These are phyloP conservation scores for Taeniopygia guttata DNA, from an alignment of 2,797 vertebrate species.

Conservation along the genomic window DNA sequence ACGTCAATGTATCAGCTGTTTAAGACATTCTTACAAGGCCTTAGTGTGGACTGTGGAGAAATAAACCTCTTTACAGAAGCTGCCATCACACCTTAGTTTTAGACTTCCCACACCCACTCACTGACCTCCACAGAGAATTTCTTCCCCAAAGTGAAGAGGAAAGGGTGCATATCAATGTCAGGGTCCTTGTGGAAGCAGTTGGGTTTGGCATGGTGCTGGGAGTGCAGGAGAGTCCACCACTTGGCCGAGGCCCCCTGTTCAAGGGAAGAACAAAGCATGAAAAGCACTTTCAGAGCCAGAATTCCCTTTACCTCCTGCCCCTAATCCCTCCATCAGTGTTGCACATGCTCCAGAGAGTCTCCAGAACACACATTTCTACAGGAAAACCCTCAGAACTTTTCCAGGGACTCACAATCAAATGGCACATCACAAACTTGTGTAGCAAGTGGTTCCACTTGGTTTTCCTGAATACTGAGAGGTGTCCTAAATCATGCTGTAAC, in stretches of 20 bases:
- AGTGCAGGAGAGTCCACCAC: slow-evolving; percentile 82
- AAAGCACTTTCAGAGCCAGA: background rate
- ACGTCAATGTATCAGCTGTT: background rate
- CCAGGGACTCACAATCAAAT: slow-evolving; percentile 71
- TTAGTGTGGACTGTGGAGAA: background rate
- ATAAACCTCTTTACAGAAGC: background rate
- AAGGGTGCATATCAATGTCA: slow-evolving; percentile 78
- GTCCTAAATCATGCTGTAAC: slow-evolving; percentile 79
- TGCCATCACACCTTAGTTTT: background rate
- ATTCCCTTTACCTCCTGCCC: background rate
- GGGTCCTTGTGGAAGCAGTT: slow-evolving; percentile 81
- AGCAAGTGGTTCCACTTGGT: slow-evolving; percentile 60
- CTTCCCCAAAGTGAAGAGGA: slow-evolving; percentile 78
- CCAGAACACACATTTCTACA: rapidly evolving
- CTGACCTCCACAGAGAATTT: slow-evolving; percentile 78
- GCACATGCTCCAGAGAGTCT: background rate
- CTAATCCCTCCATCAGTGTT: background rate
- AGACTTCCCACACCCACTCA: background rate
- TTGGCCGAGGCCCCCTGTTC: slow-evolving; percentile 76
- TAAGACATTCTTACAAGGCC: background rate
- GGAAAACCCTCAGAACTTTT: background rate
- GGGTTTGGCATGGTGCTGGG: slow-evolving; percentile 81
- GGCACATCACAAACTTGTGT: slow-evolving; percentile 79
- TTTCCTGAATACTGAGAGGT: slow-evolving; percentile 73
- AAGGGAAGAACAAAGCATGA: background rate